Base-by-base conservation (phyloP, 1,140 invertebrate species). In the Drosophila sechellia region DNA sequence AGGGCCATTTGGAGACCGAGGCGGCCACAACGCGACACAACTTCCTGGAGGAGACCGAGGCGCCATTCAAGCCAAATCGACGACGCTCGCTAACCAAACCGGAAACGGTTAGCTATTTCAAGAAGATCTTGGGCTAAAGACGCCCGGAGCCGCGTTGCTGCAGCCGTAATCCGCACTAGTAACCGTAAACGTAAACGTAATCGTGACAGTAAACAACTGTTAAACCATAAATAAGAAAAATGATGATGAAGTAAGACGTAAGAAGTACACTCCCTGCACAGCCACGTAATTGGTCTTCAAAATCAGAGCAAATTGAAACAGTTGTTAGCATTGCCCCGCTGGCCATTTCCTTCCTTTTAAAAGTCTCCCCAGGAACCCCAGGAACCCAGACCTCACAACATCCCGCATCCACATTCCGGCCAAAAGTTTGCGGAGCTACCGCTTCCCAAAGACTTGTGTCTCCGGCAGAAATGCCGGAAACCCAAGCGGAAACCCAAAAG, bases 61-160 rank as follows among this genome's bases (percentile, higher is more conserved):
- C 79, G 70, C 90, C 81, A 75, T 92, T 87, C 70, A 91, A 91
- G 66, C 92, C 91, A 46, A 92, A 92, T 83, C 91, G 92, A 69
- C 83, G 81, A 77, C 91, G 92, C 50, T 89, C 85, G 48, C 83
- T 92, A 39, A 92, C 90, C 68, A 92, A 92, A 57, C 90, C 90
- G 72, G 92, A 92, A 85, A 92, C 91, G 45, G 81, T 83, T 73
- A 91, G 89, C 77, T 92, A 92, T 71, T 89, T 92, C 69, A 92
- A 92, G 79, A 92, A 92, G 86, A 91, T 92, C 71, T 77, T 92
- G 75, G 91, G 91, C 69, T 92, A 92, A 35, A 5, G 2, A 35
- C 11, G n/a, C 8, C 60, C 5, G 17, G 4, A 50, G 11, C 12
- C 48, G 6, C 13, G 34, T 11, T 52, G 45, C 54, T 25, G 42